These are phyloP conservation scores for Philaethria dido DNA, from an alignment of 2,888 invertebrate genomes.

Conservation along the genomic window DNA sequence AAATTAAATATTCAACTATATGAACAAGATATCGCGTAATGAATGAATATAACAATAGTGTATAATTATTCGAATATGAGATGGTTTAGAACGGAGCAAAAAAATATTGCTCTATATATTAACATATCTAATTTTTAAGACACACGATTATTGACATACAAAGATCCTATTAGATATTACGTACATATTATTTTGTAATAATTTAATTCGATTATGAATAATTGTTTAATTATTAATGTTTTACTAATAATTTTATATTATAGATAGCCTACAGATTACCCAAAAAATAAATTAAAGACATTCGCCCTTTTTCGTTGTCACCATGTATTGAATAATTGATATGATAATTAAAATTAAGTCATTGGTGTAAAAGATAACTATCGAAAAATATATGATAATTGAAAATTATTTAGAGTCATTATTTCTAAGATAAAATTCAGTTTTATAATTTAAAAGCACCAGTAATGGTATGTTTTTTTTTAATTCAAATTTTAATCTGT, in stretches of 20 bases:
- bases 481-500: neutral
- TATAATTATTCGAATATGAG: conserved; percentile 20
- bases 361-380: conserved; percentile 24
- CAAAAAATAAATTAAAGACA: neutral
- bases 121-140: conserved; percentile 66
- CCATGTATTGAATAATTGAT: neutral
- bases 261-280: conserved; percentile 19
- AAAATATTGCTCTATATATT: conserved; percentile 40
- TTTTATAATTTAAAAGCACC: conserved; percentile 23
- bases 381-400: conserved; percentile 24
- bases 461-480: conserved; percentile 11
- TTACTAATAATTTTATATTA: neutral
- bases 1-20: neutral
- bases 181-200: neutral
- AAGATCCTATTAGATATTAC: conserved; percentile 8
- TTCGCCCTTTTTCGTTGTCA: conserved; percentile 4
- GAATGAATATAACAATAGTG: conserved; percentile 21
- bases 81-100: neutral
- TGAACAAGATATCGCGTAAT: conserved; percentile 16
- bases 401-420: conserved; percentile 7
- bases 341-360: conserved; percentile 20
- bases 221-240: conserved; percentile 1
- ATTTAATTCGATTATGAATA: neutral
- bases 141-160: conserved; percentile 33
- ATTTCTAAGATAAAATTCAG: neutral